Conservation (phyloP, 2,797 vertebrate species). For the Cuculus canorus region DNA sequence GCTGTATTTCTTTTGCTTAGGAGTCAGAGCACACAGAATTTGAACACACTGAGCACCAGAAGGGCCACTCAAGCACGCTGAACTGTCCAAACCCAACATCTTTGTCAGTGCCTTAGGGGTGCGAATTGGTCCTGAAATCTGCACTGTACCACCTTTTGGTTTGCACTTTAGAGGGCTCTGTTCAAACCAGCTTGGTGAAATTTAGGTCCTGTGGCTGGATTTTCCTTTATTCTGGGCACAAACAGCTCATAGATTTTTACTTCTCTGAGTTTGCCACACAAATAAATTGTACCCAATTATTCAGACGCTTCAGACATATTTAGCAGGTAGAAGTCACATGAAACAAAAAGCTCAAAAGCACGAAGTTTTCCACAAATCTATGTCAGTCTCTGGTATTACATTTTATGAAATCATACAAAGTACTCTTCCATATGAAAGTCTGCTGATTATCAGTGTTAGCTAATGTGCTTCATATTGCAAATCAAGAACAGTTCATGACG, state of each 20-base stretch:
- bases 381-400: background rate
- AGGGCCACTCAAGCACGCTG: background rate
- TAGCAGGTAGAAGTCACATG: background rate
- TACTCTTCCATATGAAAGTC: background rate
- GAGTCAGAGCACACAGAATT: background rate
- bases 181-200: background rate
- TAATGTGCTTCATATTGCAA: background rate
- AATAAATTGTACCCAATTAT: background rate
- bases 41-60: fast-evolving
- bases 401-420: background rate
- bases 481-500: background rate
- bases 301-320: background rate
- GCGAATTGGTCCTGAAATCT: background rate
- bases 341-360: background rate
- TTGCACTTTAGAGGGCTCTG: background rate
- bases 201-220: background rate
- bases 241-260: background rate
- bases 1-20: background rate
- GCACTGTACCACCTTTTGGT: background rate
- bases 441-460: background rate
- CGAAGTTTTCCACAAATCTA: background rate
- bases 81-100: background rate
- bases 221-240: background rate
- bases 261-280: background rate
- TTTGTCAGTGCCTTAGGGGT: background rate